Conservation (phyloP, 1,140 invertebrate species). For the Drosophila takahashii region DNA sequence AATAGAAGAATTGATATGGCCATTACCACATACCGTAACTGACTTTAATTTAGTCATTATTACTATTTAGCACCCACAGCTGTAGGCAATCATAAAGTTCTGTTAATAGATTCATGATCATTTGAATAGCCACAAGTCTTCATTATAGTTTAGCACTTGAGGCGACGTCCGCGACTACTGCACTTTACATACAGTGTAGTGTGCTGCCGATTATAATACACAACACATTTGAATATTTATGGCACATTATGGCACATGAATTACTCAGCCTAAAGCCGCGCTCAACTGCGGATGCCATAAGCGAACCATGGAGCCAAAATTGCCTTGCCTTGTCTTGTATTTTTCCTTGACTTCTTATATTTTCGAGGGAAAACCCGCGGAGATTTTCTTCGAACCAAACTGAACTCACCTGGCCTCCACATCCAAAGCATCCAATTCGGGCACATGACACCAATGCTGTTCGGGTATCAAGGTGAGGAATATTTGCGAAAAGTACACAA, state of each 20-base stretch:
- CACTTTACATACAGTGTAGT: slow-evolving; percentile 11
- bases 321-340: slow-evolving; percentile 33
- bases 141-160: slow-evolving; percentile 40
- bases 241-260: slow-evolving; percentile 47
- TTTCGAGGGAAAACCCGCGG: slow-evolving; percentile 14
- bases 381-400: slow-evolving; percentile 6
- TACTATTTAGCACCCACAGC: slow-evolving; percentile 15
- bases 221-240: slow-evolving; percentile 54
- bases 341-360: slow-evolving; percentile 31
- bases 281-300: slow-evolving; percentile 29
- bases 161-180: slow-evolving; percentile 28
- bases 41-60: slow-evolving; percentile 13
- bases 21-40: slow-evolving; percentile 3
- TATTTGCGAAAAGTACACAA: slow-evolving; percentile 94
- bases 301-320: slow-evolving; percentile 3
- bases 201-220: slow-evolving; percentile 17
- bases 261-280: slow-evolving; percentile 12
- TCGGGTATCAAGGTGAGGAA: slow-evolving; percentile 93
- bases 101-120: slow-evolving; percentile 29
- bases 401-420: slow-evolving; percentile 88
- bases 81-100: slow-evolving; percentile 5
- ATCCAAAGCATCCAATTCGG: slow-evolving; percentile 88
- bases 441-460: slow-evolving; percentile 91
- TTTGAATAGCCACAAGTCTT: slow-evolving; percentile 33
- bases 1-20: neutral